Evolutionary conservation across 2,888 invertebrate species (phyloP).

Genomic region (Acholoe squamosa): DNA sequence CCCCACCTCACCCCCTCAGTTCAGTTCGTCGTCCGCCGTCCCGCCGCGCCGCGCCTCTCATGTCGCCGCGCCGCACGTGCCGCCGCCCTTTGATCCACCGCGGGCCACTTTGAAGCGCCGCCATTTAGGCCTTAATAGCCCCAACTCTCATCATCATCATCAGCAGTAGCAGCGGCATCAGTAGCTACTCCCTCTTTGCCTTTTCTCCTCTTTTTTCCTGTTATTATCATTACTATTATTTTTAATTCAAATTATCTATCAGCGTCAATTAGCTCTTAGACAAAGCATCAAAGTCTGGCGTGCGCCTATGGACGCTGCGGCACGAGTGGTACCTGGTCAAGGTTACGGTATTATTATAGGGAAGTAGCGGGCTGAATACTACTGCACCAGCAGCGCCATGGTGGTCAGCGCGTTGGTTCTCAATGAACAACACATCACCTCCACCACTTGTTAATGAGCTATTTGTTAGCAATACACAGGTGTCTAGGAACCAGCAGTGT

Average conservation of each 20-base stretch:
- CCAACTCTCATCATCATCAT: neutral
- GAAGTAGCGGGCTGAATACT: too few relatives aligned
- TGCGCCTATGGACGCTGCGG: neutral
- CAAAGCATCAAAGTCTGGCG: neutral
- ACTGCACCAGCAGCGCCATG: too few relatives aligned
- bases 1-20: neutral
- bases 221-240: conserved; percentile 49
- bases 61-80: conserved; percentile 34
- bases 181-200: neutral
- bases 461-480: too few relatives aligned
- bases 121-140: conserved; percentile 52
- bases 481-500: too few relatives aligned
- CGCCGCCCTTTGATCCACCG: conserved; percentile 16
- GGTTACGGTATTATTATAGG: neutral
- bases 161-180: neutral
- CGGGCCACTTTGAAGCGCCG: conserved; percentile 27
- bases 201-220: neutral
- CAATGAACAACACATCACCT: too few relatives aligned
- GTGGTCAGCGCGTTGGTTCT: too few relatives aligned
- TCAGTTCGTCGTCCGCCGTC: neutral
- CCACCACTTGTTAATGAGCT: too few relatives aligned
- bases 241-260: conserved; percentile 64
- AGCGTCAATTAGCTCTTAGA: conserved; percentile 50
- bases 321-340: neutral
- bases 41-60: neutral